Percentiles rank a stretch among this genome's conserved stretches.
phyloP scores from a whole-genome alignment of 2,113 vertebrate genomes.

The Mastomys natalensis region DNA sequence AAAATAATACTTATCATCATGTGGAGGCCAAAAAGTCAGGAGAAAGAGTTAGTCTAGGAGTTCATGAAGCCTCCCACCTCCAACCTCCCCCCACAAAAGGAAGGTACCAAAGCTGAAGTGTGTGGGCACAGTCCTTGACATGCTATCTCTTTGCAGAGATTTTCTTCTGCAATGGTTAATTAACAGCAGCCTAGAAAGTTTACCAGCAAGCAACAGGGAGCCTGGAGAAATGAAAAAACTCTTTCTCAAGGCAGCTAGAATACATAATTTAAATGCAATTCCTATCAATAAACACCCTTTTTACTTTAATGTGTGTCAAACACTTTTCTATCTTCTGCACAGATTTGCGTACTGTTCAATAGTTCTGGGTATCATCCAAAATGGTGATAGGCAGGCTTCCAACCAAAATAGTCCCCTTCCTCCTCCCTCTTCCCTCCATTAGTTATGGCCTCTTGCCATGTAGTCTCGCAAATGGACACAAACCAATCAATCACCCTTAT shows the following conservation, averaged over 20 bases:
- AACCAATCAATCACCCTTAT: constrained; percentile 82
- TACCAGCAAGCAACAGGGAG: neutral
- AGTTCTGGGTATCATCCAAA: constrained; percentile 60
- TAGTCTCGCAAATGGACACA: constrained; percentile 80
- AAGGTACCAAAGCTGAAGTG: neutral
- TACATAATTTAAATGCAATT: constrained; percentile 42
- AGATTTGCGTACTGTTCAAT: neutral
- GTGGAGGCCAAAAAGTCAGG: neutral
- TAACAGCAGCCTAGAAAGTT: neutral
- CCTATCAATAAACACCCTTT: neutral
- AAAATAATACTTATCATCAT: neutral
- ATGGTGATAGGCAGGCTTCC: constrained; percentile 64
- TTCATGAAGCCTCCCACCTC: neutral
- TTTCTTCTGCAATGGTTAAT: neutral
- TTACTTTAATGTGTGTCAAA: constrained; percentile 21
- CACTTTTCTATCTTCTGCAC: constrained; percentile 45
- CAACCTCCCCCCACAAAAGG: neutral
- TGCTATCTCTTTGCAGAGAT: neutral
- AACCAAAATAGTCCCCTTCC: constrained; percentile 60
- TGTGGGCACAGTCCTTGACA: neutral
- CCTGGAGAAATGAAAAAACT: neutral
- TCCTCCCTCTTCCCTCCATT: constrained; percentile 65
- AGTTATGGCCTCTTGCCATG: constrained; percentile 77
- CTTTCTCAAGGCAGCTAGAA: neutral
- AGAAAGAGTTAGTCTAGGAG: neutral